Evolutionary conservation across 2,113 vertebrate species (phyloP).

Genomic region (Rhea americana): DNA sequence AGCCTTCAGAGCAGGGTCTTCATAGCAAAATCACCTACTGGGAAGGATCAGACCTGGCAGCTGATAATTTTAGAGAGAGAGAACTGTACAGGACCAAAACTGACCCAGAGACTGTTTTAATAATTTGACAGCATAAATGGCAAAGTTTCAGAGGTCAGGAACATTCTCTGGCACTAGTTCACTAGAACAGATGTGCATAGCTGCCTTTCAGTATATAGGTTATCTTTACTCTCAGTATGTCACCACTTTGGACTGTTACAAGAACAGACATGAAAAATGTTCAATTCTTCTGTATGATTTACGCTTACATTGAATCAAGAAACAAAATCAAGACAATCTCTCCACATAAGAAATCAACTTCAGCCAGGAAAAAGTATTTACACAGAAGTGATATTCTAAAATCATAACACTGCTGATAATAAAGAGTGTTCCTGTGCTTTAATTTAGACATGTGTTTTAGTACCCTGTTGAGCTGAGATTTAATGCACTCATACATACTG

Average conservation of each 20-base stretch:
- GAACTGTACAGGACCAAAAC: not conserved
- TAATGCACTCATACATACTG: not conserved
- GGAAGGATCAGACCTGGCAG: not conserved
- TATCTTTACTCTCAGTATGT: not conserved
- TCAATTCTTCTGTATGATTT: not conserved
- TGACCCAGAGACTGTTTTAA: not conserved
- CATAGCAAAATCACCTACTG: not conserved
- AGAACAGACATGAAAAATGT: not conserved
- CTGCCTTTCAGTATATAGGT: not conserved
- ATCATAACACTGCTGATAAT: not conserved
- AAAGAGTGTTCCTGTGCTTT: not conserved
- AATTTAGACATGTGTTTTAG: not conserved
- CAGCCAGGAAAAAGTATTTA: not conserved
- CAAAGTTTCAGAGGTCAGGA: not conserved
- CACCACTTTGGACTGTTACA: not conserved
- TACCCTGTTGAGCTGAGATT: slow-evolving; percentile 16
- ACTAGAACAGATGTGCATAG: not conserved
- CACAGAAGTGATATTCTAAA: not conserved
- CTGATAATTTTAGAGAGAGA: not conserved
- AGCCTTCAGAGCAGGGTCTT: not conserved
- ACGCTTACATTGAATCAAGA: not conserved
- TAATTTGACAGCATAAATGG: not conserved
- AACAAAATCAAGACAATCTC: not conserved
- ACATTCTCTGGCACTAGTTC: not conserved
- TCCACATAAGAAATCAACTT: not conserved